Evolutionary conservation across 1,140 invertebrate genomes (phyloP).

Genomic region (Reticulitermes speratus): DNA sequence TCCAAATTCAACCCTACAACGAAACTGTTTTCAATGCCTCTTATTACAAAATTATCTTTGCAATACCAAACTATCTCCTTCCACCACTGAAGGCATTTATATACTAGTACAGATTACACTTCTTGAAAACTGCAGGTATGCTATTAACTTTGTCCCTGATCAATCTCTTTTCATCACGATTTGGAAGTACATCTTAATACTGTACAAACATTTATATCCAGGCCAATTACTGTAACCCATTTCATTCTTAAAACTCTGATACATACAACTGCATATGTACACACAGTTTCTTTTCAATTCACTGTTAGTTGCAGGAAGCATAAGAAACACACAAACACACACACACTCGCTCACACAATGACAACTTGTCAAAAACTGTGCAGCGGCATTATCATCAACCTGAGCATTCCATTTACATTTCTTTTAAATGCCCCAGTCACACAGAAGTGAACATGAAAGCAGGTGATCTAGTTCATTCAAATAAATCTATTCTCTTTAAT

Average conservation of each 20-base stretch:
- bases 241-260: slow-evolving; percentile 18
- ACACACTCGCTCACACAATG: neutral
- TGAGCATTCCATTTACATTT: neutral
- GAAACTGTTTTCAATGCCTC: neutral
- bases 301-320: neutral
- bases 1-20: neutral
- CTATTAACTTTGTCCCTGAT: slow-evolving; percentile 22
- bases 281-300: neutral
- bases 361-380: neutral
- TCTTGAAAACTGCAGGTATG: neutral
- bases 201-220: slow-evolving; percentile 5
- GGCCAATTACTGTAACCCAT: too few relatives aligned
- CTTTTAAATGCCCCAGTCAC: neutral
- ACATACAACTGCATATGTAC: neutral
- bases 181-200: slow-evolving; percentile 26
- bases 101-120: neutral
- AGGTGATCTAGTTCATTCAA: neutral
- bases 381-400: neutral
- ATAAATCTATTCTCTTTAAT: neutral
- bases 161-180: slow-evolving; percentile 18
- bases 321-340: neutral
- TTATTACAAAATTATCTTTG: neutral
- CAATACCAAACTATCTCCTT: neutral
- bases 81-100: neutral
- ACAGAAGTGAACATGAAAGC: neutral